Evolutionary conservation across 2,888 invertebrate species (phyloP).

Genomic region (Ethmia dodecea): DNA sequence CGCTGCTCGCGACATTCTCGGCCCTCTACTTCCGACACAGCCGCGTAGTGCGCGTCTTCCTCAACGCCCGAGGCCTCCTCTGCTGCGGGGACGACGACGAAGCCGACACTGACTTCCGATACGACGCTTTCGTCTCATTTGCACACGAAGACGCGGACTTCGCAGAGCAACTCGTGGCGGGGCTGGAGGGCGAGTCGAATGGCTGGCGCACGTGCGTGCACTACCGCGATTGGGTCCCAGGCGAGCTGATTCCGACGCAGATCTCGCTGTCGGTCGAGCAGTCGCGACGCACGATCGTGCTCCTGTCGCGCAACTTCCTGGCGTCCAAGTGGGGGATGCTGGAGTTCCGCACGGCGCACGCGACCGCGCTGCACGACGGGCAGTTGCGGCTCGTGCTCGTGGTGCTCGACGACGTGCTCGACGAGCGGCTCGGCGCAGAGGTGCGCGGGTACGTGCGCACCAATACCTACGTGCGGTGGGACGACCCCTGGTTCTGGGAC

Average conservation of each 20-base stretch:
- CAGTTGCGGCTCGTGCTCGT: conserved; percentile 84
- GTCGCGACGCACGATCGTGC: conserved; percentile 57
- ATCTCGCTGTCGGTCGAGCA: conserved; percentile 84
- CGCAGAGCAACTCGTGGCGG: conserved; percentile 78
- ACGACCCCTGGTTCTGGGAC: conserved; percentile 88
- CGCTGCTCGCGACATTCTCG: conserved; percentile 2
- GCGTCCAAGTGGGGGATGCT: conserved; percentile 78
- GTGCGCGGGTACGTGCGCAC: conserved; percentile 82
- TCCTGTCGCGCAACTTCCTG: conserved; percentile 29
- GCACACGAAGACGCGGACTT: conserved; percentile 86
- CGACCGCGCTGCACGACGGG: conserved; percentile 37
- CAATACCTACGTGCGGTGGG: conserved; percentile 88
- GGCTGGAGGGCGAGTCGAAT: conserved; percentile 64
- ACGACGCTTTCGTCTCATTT: conserved; percentile 89
- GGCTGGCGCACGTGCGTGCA: conserved; percentile 81
- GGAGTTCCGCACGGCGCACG: conserved; percentile 79
- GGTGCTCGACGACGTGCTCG: conserved; percentile 81
- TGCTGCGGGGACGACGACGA: conserved; percentile 19
- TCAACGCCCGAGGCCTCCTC: conserved; percentile 19
- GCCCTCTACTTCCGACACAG: conserved; percentile 18
- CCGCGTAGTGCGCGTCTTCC: conserved; percentile 21
- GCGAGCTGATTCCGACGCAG: conserved; percentile 83
- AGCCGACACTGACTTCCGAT: conserved; percentile 40
- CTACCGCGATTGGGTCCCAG: conserved; percentile 84
- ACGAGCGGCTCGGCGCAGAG: conserved; percentile 80